Evolutionary conservation across 2,113 vertebrate genomes (phyloP).

Genomic region (Scortum barcoo): DNA sequence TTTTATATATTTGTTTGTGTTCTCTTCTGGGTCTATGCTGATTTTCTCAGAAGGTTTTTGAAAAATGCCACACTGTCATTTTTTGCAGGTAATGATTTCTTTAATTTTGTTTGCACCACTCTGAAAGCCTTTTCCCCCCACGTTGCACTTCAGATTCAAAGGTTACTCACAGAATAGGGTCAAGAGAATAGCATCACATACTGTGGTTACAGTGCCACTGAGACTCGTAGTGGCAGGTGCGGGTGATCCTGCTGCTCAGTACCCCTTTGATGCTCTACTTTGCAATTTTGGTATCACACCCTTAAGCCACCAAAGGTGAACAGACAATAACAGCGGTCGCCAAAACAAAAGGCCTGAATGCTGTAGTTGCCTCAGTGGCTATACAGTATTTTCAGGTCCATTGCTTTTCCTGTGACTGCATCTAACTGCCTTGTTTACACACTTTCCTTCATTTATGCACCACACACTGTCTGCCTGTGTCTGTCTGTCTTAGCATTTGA

Average conservation of each 20-base stretch:
- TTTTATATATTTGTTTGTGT: not conserved
- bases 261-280: constrained; percentile 30
- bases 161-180: not conserved
- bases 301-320: constrained; percentile 48
- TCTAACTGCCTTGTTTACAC: constrained; percentile 26
- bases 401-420: constrained; percentile 19
- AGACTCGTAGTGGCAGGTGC: constrained; percentile 24
- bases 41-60: no score
- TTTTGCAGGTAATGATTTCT: not conserved
- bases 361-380: constrained; percentile 24
- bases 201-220: constrained; percentile 11
- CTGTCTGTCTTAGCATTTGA: constrained; percentile 22
- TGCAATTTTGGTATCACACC: constrained; percentile 42
- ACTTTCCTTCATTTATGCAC: constrained; percentile 23
- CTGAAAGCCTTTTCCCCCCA: no score
- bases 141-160: no score
- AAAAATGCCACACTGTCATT: not conserved
- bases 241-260: constrained; percentile 31
- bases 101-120: no score
- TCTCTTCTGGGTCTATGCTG: not conserved
- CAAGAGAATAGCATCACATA: not conserved
- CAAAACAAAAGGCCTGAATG: constrained; percentile 44
- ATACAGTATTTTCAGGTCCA: constrained; percentile 10
- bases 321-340: constrained; percentile 35
- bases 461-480: constrained; percentile 10